Evolutionary conservation across 2,113 vertebrate genomes (phyloP).

Genomic region (Picathartes gymnocephalus): DNA sequence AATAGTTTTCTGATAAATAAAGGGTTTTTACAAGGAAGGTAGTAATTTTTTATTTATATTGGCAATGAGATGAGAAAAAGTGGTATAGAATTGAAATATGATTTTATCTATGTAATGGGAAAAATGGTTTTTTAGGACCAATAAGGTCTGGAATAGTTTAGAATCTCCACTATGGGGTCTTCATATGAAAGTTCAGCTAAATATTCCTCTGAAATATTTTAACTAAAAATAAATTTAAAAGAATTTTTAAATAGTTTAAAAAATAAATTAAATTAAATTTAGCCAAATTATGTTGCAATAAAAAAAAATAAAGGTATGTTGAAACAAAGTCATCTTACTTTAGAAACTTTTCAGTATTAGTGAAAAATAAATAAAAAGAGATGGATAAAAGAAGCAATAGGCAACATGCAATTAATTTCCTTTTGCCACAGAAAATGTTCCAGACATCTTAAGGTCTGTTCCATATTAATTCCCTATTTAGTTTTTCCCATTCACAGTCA

Average conservation of each 20-base stretch:
- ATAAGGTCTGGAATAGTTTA: background rate
- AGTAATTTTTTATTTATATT: background rate
- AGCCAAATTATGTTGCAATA: background rate
- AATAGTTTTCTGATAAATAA: background rate
- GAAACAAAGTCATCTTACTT: background rate
- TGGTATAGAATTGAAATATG: background rate
- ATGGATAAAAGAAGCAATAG: background rate
- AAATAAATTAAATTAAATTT: background rate
- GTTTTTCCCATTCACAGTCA: background rate
- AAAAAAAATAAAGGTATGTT: background rate
- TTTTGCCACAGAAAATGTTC: background rate
- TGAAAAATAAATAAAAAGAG: background rate
- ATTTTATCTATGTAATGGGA: background rate
- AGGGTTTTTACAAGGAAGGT: background rate
- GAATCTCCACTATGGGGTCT: background rate
- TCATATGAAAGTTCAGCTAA: background rate
- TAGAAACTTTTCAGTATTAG: background rate
- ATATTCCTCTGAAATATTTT: background rate
- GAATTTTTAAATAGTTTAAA: background rate
- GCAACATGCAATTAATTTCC: background rate
- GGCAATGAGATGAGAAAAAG: background rate
- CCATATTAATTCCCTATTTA: background rate
- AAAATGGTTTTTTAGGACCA: background rate
- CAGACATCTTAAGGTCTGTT: background rate
- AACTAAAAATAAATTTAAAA: background rate